A percentile compares a stretch with the other conserved stretches of the same genome.
These are phyloP conservation scores for Girardinus metallicus DNA, from an alignment of 2,797 vertebrate species.

Conservation along the genomic window DNA sequence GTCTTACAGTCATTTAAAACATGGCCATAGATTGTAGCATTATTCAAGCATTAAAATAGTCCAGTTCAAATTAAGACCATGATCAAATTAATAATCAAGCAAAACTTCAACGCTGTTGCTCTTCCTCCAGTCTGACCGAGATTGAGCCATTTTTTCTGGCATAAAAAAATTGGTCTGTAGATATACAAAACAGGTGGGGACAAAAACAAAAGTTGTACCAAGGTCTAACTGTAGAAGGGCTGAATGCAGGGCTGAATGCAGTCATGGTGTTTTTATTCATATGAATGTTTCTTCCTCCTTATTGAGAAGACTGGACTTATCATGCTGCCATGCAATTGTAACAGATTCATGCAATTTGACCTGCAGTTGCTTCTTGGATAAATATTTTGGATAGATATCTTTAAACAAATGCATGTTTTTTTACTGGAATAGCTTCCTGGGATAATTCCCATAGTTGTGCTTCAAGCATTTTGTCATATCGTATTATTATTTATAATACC, in stretches of 20 bases:
- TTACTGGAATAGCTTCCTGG: neutral
- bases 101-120: neutral
- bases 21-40: neutral
- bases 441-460: neutral
- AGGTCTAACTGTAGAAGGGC: too few relatives aligned
- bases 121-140: neutral
- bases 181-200: neutral
- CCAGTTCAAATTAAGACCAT: neutral
- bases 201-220: too few relatives aligned
- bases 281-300: neutral
- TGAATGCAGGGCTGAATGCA: too few relatives aligned
- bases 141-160: neutral
- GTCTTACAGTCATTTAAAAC: neutral
- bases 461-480: neutral
- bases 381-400: too few relatives aligned
- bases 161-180: too few relatives aligned
- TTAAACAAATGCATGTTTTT: too few relatives aligned
- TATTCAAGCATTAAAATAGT: neutral
- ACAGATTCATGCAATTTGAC: neutral
- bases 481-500: neutral
- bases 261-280: too few relatives aligned
- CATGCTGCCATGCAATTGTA: neutral
- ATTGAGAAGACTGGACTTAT: neutral
- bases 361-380: neutral
- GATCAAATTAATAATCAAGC: neutral